Percentiles rank a stretch among this genome's conserved stretches.
Evolutionary conservation across 2,113 vertebrate species (phyloP).

Genomic region (Pygoscelis adeliae): DNA sequence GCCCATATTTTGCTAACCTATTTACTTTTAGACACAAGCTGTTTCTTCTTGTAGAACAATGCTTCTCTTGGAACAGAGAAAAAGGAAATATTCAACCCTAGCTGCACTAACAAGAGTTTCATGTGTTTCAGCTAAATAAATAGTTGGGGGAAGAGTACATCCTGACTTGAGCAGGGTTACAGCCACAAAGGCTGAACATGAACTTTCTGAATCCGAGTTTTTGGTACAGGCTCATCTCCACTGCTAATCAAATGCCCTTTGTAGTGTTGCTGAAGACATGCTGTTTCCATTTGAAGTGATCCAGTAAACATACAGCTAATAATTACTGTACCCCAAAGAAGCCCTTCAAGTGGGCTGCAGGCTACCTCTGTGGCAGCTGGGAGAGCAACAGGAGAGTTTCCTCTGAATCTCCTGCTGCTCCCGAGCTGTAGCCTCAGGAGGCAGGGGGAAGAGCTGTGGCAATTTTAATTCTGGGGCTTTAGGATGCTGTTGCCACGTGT

Average conservation of each 20-base stretch:
- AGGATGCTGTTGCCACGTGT: neutral
- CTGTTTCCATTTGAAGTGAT: neutral
- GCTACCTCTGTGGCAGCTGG: accelerated
- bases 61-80: slow-evolving; percentile 28
- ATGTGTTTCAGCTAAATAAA: slow-evolving; percentile 46
- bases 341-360: neutral
- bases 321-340: neutral
- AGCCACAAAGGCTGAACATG: neutral
- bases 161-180: neutral
- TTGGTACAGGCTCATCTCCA: neutral
- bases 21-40: slow-evolving; percentile 18
- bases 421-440: no score
- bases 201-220: neutral
- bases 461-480: neutral
- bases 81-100: slow-evolving; percentile 13
- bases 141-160: neutral
- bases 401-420: neutral
- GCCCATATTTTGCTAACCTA: slow-evolving; percentile 17
- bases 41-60: slow-evolving; percentile 32
- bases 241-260: neutral
- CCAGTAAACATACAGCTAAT: neutral
- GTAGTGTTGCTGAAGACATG: neutral
- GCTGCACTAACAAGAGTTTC: neutral
- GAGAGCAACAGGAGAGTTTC: neutral
- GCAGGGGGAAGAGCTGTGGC: neutral